phyloP scores from a whole-genome alignment of 2,113 vertebrate genomes.

The Ivindomyrus marchei region DNA sequence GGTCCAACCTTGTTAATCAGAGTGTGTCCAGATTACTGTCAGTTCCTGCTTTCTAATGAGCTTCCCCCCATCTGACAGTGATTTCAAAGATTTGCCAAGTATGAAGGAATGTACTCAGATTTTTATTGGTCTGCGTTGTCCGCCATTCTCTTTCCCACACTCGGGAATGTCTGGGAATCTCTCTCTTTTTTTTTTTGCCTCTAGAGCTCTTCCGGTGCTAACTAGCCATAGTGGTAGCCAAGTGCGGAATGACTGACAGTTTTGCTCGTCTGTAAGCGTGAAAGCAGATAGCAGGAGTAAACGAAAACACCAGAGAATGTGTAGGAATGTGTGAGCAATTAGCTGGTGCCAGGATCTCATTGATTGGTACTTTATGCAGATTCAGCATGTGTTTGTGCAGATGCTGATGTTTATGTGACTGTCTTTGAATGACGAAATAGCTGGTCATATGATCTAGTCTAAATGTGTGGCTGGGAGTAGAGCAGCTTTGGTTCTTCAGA shows the following conservation, averaged over 20 bases:
- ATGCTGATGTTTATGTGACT: background rate
- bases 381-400: background rate
- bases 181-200: background rate
- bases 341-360: background rate
- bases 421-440: background rate
- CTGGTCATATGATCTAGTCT: background rate
- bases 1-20: conserved; percentile 64
- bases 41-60: conserved; percentile 65
- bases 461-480: background rate
- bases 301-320: background rate
- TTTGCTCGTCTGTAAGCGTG: conserved; percentile 8
- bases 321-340: background rate
- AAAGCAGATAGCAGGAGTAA: background rate
- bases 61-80: conserved; percentile 59
- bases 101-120: conserved; percentile 54
- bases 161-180: background rate
- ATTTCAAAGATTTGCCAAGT: conserved; percentile 53
- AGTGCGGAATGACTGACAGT: conserved; percentile 24
- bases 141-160: background rate
- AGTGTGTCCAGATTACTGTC: conserved; percentile 67
- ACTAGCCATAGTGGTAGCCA: background rate
- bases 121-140: conserved; percentile 40
- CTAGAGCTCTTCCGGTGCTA: background rate
- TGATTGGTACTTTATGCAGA: background rate
- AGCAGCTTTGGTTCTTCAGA: background rate